Conservation (phyloP, 2,113 vertebrate genomes). For the Urocitellus parryii region DNA sequence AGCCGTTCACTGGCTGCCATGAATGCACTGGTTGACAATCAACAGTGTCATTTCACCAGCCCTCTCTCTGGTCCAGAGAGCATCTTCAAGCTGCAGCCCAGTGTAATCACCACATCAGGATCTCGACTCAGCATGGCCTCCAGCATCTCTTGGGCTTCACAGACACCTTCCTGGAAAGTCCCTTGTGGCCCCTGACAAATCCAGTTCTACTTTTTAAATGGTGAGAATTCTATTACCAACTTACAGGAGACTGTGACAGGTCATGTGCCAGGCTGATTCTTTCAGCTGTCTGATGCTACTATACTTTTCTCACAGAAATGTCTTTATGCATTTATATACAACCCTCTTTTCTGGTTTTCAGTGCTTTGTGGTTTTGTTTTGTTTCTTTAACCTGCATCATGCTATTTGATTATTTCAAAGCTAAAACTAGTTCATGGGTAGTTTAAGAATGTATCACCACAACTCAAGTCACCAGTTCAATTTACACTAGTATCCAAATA, state of each 20-base stretch:
- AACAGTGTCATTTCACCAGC: not conserved
- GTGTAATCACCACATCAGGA: fast-evolving
- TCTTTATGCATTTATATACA: not conserved
- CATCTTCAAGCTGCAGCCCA: no score
- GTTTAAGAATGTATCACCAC: not conserved
- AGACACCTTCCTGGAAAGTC: not conserved
- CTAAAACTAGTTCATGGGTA: not conserved
- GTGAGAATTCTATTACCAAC: not conserved
- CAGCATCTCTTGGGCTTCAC: not conserved
- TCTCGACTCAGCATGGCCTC: not conserved
- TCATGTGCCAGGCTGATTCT: not conserved
- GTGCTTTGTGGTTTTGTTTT: not conserved
- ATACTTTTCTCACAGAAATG: not conserved
- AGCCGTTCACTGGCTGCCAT: no score
- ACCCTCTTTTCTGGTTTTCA: not conserved
- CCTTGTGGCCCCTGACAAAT: not conserved
- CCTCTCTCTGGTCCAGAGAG: no score
- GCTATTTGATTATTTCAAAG: not conserved
- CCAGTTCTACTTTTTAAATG: not conserved
- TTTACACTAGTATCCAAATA: not conserved
- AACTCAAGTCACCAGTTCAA: not conserved
- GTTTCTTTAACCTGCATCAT: not conserved
- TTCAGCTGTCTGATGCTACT: not conserved
- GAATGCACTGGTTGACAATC: fast-evolving
- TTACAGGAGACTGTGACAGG: not conserved